Evolutionary conservation across 2,797 vertebrate species (phyloP), one percentile per base, ranked within the genome.

Genomic region (Lepus oiostolus): DNA sequence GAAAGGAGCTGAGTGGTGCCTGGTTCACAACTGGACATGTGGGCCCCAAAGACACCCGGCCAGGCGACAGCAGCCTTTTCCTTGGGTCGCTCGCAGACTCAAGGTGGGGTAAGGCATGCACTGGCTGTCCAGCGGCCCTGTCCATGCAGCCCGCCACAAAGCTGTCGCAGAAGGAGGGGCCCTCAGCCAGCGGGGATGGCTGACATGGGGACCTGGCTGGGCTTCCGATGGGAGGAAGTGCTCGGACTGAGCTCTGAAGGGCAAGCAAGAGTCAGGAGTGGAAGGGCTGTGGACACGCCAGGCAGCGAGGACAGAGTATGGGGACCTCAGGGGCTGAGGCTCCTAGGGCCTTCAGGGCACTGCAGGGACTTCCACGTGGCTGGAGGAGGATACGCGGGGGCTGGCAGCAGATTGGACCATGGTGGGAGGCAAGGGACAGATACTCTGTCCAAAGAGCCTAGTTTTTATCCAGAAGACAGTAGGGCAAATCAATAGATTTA

Each of bases 211-310:
- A 32, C 26, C 35, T n/a, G 90, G 88, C 32, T 65, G 60, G 62
- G 32, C 67, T 80, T 94, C 76, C 47, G 5, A 19, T 21, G 75
- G 74, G 17, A 95, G 83, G 50, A 60, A 75, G 65, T 42, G 12
- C 42, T 71, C 77, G 32, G 19, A 52, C 60, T 68, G 67, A 80
- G 28, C 81, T 88, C 60, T 77, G 89, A 84, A 95, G 85, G 68
- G 42, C 26, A 30, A 76, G 19, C 38, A 70, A 62, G 72, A 90
- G n/a, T 38, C 60, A 54, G 70, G 26, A 22, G n/a, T 74, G 21
- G 30, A 84, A 47, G 94, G 17, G 30, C 74, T 67, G 7, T 30
- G 63, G 60, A 21, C 32, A 58, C 70, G 54, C 7, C 30, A 32
- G 68, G 30, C 14, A 60, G 50, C 67, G n/a, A 47, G n/a, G 38